phyloP scores from a whole-genome alignment of 2,888 invertebrate genomes.

The Eilema depressum region DNA sequence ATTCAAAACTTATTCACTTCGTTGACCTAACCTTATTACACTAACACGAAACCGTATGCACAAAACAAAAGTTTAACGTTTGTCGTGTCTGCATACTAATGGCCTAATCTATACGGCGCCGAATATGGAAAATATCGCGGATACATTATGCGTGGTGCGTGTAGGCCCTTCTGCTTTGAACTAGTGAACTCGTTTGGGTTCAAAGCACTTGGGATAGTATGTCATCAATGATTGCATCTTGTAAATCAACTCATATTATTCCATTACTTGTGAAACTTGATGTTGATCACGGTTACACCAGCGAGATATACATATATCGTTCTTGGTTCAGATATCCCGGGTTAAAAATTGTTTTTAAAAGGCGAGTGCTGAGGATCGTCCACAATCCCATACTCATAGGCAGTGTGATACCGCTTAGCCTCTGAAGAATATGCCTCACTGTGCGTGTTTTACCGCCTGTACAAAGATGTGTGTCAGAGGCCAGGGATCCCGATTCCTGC shows the following conservation, averaged over 20 bases:
- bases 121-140: conserved; percentile 31
- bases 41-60: background rate
- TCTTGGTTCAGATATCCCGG: background rate
- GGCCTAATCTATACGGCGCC: conserved; percentile 20
- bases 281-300: too few relatives aligned
- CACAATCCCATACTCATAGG: too few relatives aligned
- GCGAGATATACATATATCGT: background rate
- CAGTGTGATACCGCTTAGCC: too few relatives aligned
- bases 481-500: too few relatives aligned
- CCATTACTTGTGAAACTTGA: background rate
- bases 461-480: too few relatives aligned
- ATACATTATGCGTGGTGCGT: conserved; percentile 36
- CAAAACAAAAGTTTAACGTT: background rate
- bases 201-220: conserved; percentile 36
- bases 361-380: too few relatives aligned
- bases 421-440: too few relatives aligned
- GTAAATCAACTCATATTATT: background rate
- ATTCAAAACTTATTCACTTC: background rate
- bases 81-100: conserved; percentile 20
- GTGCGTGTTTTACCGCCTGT: too few relatives aligned
- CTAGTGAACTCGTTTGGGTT: conserved; percentile 50
- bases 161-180: conserved; percentile 44
- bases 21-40: background rate
- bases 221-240: conserved; percentile 23
- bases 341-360: background rate